phyloP scores from a whole-genome alignment of 2,888 invertebrate genomes.

The Hydropsyche betteni region DNA sequence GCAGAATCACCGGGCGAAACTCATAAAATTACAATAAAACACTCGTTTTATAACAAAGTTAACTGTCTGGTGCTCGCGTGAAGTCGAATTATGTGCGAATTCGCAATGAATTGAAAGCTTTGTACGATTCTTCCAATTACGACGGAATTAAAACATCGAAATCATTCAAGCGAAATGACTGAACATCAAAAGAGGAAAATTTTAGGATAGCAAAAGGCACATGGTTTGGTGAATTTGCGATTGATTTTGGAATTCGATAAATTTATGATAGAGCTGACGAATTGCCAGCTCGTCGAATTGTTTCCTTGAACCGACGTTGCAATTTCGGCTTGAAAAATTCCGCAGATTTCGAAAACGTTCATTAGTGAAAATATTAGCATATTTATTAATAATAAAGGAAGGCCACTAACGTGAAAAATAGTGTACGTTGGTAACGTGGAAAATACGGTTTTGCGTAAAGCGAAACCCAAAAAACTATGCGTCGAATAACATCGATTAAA shows the following conservation, averaged over 20 bases:
- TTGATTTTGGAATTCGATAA: constrained; percentile 2
- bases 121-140: constrained; percentile 1
- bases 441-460: constrained; percentile 24
- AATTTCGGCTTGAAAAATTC: too few relatives aligned
- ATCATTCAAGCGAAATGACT: not conserved
- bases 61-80: not conserved
- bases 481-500: too few relatives aligned
- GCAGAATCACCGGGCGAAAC: too few relatives aligned
- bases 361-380: too few relatives aligned
- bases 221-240: not conserved
- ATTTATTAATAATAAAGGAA: too few relatives aligned
- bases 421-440: constrained; percentile 12
- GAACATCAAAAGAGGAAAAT: constrained; percentile 13
- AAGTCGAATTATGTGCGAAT: too few relatives aligned
- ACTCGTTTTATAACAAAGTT: constrained; percentile 6
- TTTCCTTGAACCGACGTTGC: too few relatives aligned
- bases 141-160: not conserved
- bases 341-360: too few relatives aligned
- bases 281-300: too few relatives aligned
- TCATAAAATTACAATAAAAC: constrained; percentile 16
- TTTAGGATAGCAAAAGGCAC: not conserved
- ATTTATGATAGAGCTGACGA: too few relatives aligned
- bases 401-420: too few relatives aligned
- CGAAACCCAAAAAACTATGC: too few relatives aligned
- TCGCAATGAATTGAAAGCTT: not conserved